Conservation (phyloP, 2,113 vertebrate species). For the Ahaetulla prasina region DNA sequence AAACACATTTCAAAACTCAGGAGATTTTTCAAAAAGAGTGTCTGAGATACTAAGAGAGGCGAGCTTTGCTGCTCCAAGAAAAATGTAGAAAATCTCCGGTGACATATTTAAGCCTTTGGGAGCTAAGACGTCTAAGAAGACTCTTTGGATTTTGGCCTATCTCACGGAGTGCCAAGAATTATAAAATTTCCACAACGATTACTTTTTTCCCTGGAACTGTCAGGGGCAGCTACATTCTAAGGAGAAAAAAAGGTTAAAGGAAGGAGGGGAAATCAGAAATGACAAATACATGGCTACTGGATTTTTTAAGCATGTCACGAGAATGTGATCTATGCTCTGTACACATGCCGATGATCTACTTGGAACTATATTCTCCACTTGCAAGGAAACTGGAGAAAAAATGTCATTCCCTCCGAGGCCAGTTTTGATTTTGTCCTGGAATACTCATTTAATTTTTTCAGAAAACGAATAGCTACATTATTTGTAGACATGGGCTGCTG, state of each 20-base stretch:
- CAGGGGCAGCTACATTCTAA: constrained; percentile 53
- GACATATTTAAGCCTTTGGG: neutral
- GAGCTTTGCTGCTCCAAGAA: neutral
- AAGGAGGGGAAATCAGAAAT: constrained; percentile 19
- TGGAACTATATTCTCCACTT: constrained; percentile 59
- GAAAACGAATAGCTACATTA: constrained; percentile 40
- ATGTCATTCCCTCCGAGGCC: constrained; percentile 53
- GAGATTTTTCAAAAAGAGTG: neutral
- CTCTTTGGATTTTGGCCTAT: constrained; percentile 4
- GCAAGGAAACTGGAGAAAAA: constrained; percentile 47
- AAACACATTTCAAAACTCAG: neutral
- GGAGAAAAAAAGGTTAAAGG: constrained; percentile 25
- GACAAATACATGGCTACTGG: constrained; percentile 59
- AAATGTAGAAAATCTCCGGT: neutral
- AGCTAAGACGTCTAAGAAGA: neutral
- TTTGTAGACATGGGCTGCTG: constrained; percentile 49
- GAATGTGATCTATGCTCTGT: constrained; percentile 58
- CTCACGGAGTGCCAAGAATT: constrained; percentile 58
- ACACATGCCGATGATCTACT: constrained; percentile 56
- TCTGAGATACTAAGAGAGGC: neutral
- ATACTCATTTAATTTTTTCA: constrained; percentile 61
- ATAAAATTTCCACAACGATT: constrained; percentile 52
- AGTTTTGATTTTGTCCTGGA: constrained; percentile 62
- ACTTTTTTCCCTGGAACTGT: constrained; percentile 4
- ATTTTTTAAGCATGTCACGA: constrained; percentile 62